Conservation (phyloP, 1,140 invertebrate species). For the Eumeta japonica region DNA sequence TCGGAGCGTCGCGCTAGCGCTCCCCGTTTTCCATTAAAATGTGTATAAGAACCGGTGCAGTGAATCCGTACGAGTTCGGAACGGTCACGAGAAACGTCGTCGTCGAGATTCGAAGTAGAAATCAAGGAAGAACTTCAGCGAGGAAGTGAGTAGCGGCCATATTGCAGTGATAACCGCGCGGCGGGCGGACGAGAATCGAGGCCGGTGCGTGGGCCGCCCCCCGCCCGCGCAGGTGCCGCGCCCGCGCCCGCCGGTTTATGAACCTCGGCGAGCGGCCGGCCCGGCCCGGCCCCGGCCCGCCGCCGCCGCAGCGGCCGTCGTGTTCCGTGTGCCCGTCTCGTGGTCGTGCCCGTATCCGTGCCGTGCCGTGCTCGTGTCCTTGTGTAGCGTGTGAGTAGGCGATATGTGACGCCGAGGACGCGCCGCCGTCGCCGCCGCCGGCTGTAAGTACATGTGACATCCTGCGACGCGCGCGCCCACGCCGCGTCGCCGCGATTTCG, state of each 20-base stretch:
- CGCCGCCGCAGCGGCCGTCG: constrained; percentile 19
- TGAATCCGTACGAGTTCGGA: constrained; percentile 59
- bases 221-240: constrained; percentile 54
- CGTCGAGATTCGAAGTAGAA: constrained; percentile 55
- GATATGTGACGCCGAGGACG: constrained; percentile 44
- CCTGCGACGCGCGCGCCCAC: constrained; percentile 19
- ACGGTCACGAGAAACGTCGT: constrained; percentile 50
- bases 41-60: constrained; percentile 58
- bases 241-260: constrained; percentile 48
- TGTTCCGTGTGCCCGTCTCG: constrained; percentile 50
- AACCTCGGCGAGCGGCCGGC: constrained; percentile 52
- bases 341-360: too few relatives aligned
- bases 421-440: too few relatives aligned
- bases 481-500: constrained; percentile 15
- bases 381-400: constrained; percentile 48
- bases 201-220: constrained; percentile 56
- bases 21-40: constrained; percentile 57
- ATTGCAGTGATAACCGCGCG: constrained; percentile 57
- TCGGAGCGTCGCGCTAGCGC: constrained; percentile 57
- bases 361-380: constrained; percentile 41
- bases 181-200: constrained; percentile 57
- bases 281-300: too few relatives aligned
- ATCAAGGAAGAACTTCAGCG: constrained; percentile 56
- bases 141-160: constrained; percentile 58
- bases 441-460: constrained; percentile 44